Base-by-base conservation (phyloP, 2,888 invertebrate genomes). In the Scaptodrosophila latifasciaeformis region DNA sequence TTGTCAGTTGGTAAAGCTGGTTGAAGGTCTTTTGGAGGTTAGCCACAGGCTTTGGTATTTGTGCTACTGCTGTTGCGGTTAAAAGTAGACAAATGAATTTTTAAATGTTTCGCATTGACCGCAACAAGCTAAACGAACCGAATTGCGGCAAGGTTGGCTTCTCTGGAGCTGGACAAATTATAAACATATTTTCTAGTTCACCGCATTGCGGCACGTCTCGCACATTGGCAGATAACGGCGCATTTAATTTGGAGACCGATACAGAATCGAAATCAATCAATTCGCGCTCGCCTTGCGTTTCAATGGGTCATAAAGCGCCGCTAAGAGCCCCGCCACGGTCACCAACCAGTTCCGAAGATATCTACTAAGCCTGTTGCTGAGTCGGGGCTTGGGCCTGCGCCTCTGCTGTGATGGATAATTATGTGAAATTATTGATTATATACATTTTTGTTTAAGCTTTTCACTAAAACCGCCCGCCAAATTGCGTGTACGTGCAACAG, bases 401-500 rank as follows among this genome's bases (percentile, higher is more conserved):
- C 13, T 13, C 10, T 34, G 13, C 10, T 13, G 34, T 5, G 5
- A 7, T 13, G 2, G 55, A 54, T 77, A 77, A 71, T 71, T 72
- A 77, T 72, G 67, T 55, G 58, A 67, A 77, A 71, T 71, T 71
- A 77, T 67, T 61, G 77, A 77, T 70, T 70, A 67, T 72, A n/a
- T n/a, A n/a, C n/a, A n/a, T n/a, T n/a, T n/a, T n/a, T n/a, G n/a
- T 77, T 53, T 55, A 52, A 58, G 70, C 59, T 67, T 71, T 64
- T 72, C 74, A 71, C 77, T 70, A 72, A 70, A 62, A n/a, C n/a
- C n/a, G n/a, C n/a, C 59, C 70, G 62, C 60, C 60, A 83, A 83
- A 83, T 83, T 82, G 81, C 67, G 64, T 50, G 67, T 76, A 83
- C 83, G 83, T 83, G 84, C 72, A 74, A 67, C 81, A 61, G 59